A percentile compares a stretch with the other conserved stretches of the same genome.
These are phyloP conservation scores for Micronycteris hirsuta DNA, from an alignment of 2,113 vertebrate species.

Conservation along the genomic window DNA sequence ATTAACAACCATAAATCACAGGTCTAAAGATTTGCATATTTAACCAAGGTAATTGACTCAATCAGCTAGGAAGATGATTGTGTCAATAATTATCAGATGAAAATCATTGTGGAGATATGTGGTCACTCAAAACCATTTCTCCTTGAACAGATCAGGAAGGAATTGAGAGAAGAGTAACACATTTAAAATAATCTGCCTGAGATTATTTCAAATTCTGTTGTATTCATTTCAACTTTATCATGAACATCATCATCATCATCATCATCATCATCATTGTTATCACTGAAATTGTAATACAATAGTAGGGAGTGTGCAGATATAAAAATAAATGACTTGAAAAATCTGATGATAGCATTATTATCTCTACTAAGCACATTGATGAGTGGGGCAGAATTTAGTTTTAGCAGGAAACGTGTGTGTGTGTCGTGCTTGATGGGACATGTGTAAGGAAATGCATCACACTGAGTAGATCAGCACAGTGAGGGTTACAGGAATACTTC, in stretches of 20 bases:
- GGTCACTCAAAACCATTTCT: not conserved
- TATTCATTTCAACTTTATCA: not conserved
- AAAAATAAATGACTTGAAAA: not conserved
- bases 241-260: not conserved
- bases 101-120: not conserved
- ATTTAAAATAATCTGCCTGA: not conserved
- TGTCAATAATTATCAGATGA: not conserved
- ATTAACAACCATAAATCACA: not conserved
- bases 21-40: not conserved
- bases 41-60: not conserved
- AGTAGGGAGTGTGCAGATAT: not conserved
- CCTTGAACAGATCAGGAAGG: not conserved
- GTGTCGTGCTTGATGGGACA: too few species aligned
- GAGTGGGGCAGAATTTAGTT: not conserved
- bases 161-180: not conserved
- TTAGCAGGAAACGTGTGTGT: not conserved
- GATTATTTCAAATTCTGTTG: not conserved
- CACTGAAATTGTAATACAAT: not conserved
- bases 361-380: not conserved
- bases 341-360: not conserved
- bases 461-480: not conserved
- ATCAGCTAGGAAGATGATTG: not conserved
- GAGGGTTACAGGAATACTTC: not conserved
- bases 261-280: not conserved
- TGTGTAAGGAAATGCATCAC: too few species aligned